phyloP scores from a whole-genome alignment of 30 jellyfish, hydroid and myxozoan genomes.

The Hydractinia echinata region DNA sequence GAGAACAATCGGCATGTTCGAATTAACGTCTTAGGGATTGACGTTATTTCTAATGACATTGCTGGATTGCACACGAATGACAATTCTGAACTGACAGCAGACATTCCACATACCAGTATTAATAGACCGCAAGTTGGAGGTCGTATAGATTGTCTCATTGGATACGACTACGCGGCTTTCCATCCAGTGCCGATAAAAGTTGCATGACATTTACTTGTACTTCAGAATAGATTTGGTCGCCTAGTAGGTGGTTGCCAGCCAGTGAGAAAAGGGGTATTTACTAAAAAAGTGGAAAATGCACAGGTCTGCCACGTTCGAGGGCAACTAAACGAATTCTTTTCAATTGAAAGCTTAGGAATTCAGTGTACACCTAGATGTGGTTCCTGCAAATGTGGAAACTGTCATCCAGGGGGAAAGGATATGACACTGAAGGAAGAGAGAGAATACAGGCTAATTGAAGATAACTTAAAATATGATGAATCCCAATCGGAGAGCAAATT shows the following conservation, averaged over 20 bases:
- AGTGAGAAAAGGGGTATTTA: constrained; percentile 2
- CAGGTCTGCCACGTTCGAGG: neutral
- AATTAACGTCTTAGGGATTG: constrained; percentile 53
- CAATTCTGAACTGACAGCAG: constrained; percentile 14
- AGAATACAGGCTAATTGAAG: neutral
- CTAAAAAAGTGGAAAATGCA: neutral
- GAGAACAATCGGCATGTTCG: neutral
- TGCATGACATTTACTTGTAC: constrained; percentile 51
- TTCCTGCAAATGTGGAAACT: too few species aligned
- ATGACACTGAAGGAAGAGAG: neutral
- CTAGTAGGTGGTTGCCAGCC: constrained; percentile 45
- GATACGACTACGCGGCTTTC: constrained; percentile 54
- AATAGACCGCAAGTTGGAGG: constrained; percentile 27
- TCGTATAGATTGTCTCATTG: constrained; percentile 49
- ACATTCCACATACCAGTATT: constrained; percentile 28
- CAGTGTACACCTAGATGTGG: too few species aligned
- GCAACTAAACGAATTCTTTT: too few species aligned
- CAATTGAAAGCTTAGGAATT: too few species aligned
- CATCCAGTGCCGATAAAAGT: constrained; percentile 50
- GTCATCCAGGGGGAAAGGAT: too few species aligned
- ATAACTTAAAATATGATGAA: neutral
- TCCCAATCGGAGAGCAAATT: constrained; percentile 43
- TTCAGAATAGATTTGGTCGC: constrained; percentile 65
- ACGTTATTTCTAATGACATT: constrained; percentile 36
- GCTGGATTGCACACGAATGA: neutral